Base-by-base conservation (phyloP, 2,113 vertebrate species). In the Nothobranchius kuhntae region DNA sequence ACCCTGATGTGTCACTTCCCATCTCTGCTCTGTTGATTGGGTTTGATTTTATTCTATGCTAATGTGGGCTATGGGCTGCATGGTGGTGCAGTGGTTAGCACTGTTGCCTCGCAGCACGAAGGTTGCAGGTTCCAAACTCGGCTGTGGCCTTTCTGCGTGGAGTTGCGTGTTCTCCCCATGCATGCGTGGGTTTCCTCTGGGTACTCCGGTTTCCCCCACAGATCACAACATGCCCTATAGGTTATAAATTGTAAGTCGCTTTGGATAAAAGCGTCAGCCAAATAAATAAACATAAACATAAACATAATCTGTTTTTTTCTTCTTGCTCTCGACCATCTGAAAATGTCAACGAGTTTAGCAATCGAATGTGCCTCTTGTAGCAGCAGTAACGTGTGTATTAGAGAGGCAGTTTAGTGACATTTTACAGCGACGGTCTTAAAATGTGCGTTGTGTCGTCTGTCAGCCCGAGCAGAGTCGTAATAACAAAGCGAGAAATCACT, bases 1-100 rank as follows among this genome's bases (percentile, higher is more conserved):
- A 65, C 61, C 58, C 77, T 58, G 4, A 69, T 10, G 58, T 76
- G 78, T 78, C 78, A 47, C 60, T 74, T 57, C 59, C 45, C 57
- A 47, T 81, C 66, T 45, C 50, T 14, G 54, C 56, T 42, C 54
- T 13, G 44, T 61, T 70, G 59, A 79, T 70, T 30, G 46, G 51
- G 42, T 53, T n/a, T n/a, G 42, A 75, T 76, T 69, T 66, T 35
- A 71, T 61, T 59, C 36, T 0, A 13, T 21, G 6, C 13, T 50
- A 26, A 15, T 21, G 1, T 21, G 21, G 21, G 21, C 21, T 21
- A 21, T 21, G 21, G 21, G 21, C 21, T 21, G 21, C 21, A 21
- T 21, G 21, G 21, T 21, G 21, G 21, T 21, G 21, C 21, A 21
- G 21, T 21, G 1, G 21, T 21, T 21, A 21, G 21, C 21, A 21